Evolutionary conservation across 2,888 invertebrate genomes (phyloP), one percentile per base, ranked within the genome.

Genomic region (Hypomecis punctinalis): DNA sequence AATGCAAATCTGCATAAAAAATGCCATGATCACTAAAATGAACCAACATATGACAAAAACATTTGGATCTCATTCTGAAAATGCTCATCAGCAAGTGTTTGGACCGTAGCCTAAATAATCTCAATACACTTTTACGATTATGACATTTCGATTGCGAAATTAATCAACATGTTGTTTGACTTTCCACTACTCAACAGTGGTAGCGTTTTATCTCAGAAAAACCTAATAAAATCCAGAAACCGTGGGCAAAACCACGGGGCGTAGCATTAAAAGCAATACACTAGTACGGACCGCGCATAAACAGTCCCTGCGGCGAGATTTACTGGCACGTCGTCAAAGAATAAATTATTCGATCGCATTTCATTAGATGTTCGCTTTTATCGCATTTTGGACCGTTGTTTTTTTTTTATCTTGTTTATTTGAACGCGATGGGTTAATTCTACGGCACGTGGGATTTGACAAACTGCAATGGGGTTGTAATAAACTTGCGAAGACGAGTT

Each of bases 351-450:
- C 61, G 68, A 67, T 68, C 49, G 63, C 63, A 52, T 68, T 67
- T 66, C 71, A 71, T 71, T 69, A 69, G 62, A 67, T 62, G 56
- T 47, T 37, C 46, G 46, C 45, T 65, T 72, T 73, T 72, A 72
- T 61, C 63, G 60, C 57, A 57, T 63, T 68, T 68, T 49, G 63
- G 51, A 43, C 51, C 64, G 59, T 67, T 65, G 57, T 65, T 61
- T 67, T 67, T 64, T 65, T 61, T 67, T 67, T 64, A 63, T 67
- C 51, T 57, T 61, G 68, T 69, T 71, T 65, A 63, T 68, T 69
- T 64, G 54, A 45, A 48, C 42, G 9, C 46, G 60, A 68, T 57
- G 62, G 56, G 57, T 56, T 66, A 45, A 68, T 68, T 58, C 46
- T 64, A 58, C 43, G 56, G 43, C 49, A 55, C 57, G 46, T 52